These are phyloP conservation scores for Sarotherodon lohbergeri DNA, from an alignment of 2,113 vertebrate species.

Conservation along the genomic window DNA sequence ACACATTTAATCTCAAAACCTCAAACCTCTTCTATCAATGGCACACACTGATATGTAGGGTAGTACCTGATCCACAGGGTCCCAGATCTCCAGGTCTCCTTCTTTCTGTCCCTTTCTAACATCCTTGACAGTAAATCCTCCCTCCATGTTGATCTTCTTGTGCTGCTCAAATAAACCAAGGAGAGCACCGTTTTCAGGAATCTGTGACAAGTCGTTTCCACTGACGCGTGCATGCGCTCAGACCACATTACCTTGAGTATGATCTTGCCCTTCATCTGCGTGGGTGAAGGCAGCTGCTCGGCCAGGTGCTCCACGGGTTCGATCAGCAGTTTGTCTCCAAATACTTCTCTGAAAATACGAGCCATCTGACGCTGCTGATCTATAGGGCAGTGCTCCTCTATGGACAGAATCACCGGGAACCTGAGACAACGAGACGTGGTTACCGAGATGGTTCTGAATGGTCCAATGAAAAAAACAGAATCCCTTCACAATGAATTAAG, in stretches of 20 bases:
- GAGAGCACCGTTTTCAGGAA: background rate
- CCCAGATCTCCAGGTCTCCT: slow-evolving; percentile 94
- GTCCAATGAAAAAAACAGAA: background rate
- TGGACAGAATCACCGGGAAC: slow-evolving; percentile 90
- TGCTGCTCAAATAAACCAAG: slow-evolving; percentile 73
- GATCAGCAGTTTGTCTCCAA: slow-evolving; percentile 83
- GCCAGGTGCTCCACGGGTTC: slow-evolving; percentile 86
- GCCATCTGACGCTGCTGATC: slow-evolving; percentile 95
- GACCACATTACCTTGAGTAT: slow-evolving; percentile 83
- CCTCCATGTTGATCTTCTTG: slow-evolving; percentile 89
- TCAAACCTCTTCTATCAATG: background rate
- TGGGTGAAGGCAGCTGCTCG: slow-evolving; percentile 91
- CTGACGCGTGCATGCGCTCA: accelerated
- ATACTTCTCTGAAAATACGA: slow-evolving; percentile 84
- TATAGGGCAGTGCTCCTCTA: slow-evolving; percentile 91
- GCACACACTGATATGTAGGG: background rate
- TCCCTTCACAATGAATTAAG: background rate
- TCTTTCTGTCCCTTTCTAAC: slow-evolving; percentile 78
- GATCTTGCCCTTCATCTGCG: slow-evolving; percentile 90
- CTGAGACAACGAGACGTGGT: slow-evolving; percentile 55
- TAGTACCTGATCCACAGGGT: slow-evolving; percentile 90
- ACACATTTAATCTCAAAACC: background rate
- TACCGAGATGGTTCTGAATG: background rate
- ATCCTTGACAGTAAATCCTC: slow-evolving; percentile 73
- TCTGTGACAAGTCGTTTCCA: background rate